phyloP scores from a whole-genome alignment of 1,140 invertebrate genomes.

The Meloidogyne floridensis region DNA sequence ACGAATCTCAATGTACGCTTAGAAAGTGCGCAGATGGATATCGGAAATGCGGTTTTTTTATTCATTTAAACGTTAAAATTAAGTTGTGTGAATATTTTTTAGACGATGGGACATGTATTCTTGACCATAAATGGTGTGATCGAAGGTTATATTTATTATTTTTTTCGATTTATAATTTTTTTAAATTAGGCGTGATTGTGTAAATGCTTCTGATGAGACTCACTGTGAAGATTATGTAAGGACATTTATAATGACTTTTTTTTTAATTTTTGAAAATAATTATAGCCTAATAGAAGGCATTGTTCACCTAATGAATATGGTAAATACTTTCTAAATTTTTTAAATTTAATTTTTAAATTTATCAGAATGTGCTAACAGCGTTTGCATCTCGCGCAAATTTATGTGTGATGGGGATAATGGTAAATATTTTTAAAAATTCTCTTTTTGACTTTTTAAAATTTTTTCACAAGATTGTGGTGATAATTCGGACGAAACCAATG shows the following conservation, averaged over 20 bases:
- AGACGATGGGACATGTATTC: constrained; percentile 62
- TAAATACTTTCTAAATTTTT: not conserved
- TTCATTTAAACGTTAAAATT: no score
- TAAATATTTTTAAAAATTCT: not conserved
- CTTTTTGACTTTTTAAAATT: constrained; percentile 38
- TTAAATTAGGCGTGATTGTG: constrained; percentile 47
- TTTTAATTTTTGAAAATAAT: constrained; percentile 1
- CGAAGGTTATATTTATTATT: not conserved
- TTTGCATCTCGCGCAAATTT: constrained; percentile 62
- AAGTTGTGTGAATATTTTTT: not conserved
- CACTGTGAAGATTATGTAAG: constrained; percentile 47
- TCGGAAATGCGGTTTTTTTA: not conserved
- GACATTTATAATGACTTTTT: not conserved
- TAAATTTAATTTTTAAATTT: not conserved
- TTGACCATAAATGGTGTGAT: constrained; percentile 61
- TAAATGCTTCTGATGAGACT: constrained; percentile 61
- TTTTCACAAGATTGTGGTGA: constrained; percentile 60
- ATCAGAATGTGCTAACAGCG: constrained; percentile 57
- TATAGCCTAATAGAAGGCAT: constrained; percentile 47
- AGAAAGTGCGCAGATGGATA: constrained; percentile 42
- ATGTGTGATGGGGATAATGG: constrained; percentile 48
- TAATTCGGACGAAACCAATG: constrained; percentile 62
- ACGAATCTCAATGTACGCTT: constrained; percentile 61
- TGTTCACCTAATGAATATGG: constrained; percentile 59
- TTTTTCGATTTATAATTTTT: not conserved